Base-by-base conservation (phyloP, 2,888 invertebrate genomes). In the Fragum sueziense region DNA sequence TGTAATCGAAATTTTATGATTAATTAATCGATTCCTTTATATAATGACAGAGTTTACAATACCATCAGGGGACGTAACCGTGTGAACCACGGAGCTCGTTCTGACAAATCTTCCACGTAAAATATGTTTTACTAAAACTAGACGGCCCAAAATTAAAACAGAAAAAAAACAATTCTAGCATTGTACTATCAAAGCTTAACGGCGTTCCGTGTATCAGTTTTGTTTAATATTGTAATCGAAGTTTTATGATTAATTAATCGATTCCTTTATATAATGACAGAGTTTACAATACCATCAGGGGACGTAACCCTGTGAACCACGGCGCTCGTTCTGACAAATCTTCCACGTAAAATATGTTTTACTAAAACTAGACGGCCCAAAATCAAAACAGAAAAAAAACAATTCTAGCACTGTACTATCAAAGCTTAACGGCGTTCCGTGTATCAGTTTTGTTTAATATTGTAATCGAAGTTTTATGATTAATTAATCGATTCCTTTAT, bases 161-260 rank as follows among this genome's bases (percentile, higher is more conserved):
- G n/a, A n/a, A n/a, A n/a, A n/a, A n/a, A n/a, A n/a, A n/a, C n/a
- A n/a, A n/a, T n/a, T n/a, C n/a, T n/a, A n/a, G n/a, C n/a, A n/a
- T n/a, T n/a, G 22, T 61, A 61, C 29, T 31, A n/a, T 31, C 25
- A 1, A 11, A n/a, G 61, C 61, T 29, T 61, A 33, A 9, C 11
- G 71, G 71, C 17, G 27, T 59, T 71, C 17, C 71, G 71, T 71
- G 71, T 29, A 57, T 31, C 33, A 59, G 34, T 71, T n/a, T 73
- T 70, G 76, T 70, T 52, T 76, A 67, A 61, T 75, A 68, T 72
- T 34, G 29, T 70, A 74, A 82, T 76, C 71, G 62, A 74, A 31
- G 77, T 47, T 65, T 70, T 74, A 79, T 79, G 76, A 77, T 79
- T 79, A 74, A 79, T 76, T 79, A 82, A 79, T 54, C 54, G 54